Percentiles rank a stretch among this genome's conserved stretches.
Conservation (phyloP, 2,888 invertebrate genomes). For the Stramonita haemastoma region DNA sequence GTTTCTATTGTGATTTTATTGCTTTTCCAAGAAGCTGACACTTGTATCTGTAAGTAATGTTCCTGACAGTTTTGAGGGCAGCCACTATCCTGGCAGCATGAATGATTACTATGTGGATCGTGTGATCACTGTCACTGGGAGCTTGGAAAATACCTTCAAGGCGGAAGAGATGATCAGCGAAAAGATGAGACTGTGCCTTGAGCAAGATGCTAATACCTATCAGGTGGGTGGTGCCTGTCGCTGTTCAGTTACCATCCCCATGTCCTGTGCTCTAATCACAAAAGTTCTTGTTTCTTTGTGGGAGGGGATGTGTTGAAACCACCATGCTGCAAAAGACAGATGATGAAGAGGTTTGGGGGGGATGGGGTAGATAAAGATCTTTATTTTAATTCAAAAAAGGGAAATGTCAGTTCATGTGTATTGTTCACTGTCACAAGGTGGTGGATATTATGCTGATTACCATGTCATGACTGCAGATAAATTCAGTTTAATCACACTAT, state of each 20-base stretch:
- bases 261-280: too few species aligned
- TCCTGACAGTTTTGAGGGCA: conserved; percentile 44
- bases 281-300: too few species aligned
- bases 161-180: conserved; percentile 97
- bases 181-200: conserved; percentile 96
- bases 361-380: too few species aligned
- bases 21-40: background rate
- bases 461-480: too few species aligned
- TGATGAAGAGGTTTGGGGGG: too few species aligned
- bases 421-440: too few species aligned
- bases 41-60: conserved; percentile 3
- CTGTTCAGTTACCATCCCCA: background rate
- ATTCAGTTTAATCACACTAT: too few species aligned
- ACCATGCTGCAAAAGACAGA: too few species aligned
- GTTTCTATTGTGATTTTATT: background rate
- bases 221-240: conserved; percentile 38
- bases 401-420: too few species aligned
- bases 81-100: conserved; percentile 81
- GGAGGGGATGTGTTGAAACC: too few species aligned
- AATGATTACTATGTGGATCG: conserved; percentile 97
- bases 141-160: conserved; percentile 91
- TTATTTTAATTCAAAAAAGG: too few species aligned
- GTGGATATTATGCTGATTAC: too few species aligned
- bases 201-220: conserved; percentile 84
- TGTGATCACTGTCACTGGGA: conserved; percentile 93